These are phyloP conservation scores for Phytoseiulus persimilis DNA, from an alignment of 2,888 invertebrate genomes.

Conservation along the genomic window DNA sequence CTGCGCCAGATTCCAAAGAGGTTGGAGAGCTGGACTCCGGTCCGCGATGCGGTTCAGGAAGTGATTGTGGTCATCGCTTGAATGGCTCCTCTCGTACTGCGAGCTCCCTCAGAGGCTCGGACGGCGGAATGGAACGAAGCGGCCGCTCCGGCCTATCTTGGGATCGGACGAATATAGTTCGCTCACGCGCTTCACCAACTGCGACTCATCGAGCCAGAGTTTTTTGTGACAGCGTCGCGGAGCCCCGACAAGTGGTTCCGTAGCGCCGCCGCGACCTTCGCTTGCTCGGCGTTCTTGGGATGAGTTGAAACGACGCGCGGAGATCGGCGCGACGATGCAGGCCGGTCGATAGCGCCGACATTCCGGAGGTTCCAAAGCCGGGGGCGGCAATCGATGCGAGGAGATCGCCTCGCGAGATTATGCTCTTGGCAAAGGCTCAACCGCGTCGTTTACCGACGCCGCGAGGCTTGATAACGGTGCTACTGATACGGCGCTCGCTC, in stretches of 20 bases:
- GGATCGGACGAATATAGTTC: not conserved
- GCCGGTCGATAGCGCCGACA: not conserved
- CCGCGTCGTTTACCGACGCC: not conserved
- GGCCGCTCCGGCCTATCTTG: not conserved
- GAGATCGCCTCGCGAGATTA: not conserved
- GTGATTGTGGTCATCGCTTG: too few species aligned
- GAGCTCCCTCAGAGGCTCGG: too few species aligned
- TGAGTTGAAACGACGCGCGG: too few species aligned
- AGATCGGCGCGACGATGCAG: too few species aligned
- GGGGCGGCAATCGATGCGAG: not conserved
- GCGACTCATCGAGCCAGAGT: not conserved
- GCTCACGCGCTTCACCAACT: not conserved
- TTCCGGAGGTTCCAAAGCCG: not conserved
- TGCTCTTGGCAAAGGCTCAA: not conserved
- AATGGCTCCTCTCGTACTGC: too few species aligned
- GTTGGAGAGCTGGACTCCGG: too few species aligned
- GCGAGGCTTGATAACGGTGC: not conserved
- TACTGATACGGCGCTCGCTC: not conserved
- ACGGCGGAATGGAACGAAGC: not conserved
- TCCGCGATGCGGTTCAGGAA: too few species aligned
- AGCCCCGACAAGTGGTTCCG: not conserved
- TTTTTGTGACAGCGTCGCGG: not conserved
- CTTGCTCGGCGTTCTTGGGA: not conserved
- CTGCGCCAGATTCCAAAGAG: too few species aligned
- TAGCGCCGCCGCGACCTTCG: not conserved